Base-by-base conservation (phyloP, 2,797 vertebrate genomes). In the Brachymystax lenok region DNA sequence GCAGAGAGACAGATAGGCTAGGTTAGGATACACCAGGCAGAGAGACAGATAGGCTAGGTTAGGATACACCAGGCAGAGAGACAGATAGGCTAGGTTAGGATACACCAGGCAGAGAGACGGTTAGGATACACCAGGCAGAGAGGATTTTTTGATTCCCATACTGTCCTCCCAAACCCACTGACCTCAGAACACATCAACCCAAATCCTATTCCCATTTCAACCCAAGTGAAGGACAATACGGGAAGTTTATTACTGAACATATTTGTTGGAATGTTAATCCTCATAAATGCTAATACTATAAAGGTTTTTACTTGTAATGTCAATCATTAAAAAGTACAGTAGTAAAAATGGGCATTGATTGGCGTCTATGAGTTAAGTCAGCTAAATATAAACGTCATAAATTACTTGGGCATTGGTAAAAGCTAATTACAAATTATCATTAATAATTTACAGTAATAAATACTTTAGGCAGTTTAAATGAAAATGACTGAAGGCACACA, bases 131-230 rank as follows among this genome's bases (percentile, higher is more conserved):
- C 33, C 33, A 69, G 28, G 52, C 75, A 81, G 56, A 80, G 77
- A 78, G 75, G 78, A 76, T 77, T 19, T 88, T 83, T 80, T 71
- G 85, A 84, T 90, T 85, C 89, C 83, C 78, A 74, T 73, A 73
- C 50, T 5, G 0, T 1, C 27, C 30, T 83, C 83, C 77, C 87
- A 90, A 87, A 87, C 74, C 75, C 1, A 82, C 82, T 91, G 90
- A 90, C 89, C 92, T 90, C 75, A 86, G 90, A 91, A 87, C 84
- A 70, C 82, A 85, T 86, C 79, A 14, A 61, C 81, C 70, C 40
- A 90, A 91, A 91, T 87, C 87, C 88, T 78, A 51, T 68, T 84
- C 88, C 86, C 85, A 87, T 83, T 84, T 35, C 87, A 82, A 61
- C 54, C 27, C 56, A 30, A 40, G 50, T 59, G 56, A 6, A 13